A percentile compares a stretch with the other conserved stretches of the same genome.
These are phyloP conservation scores for Odobenus rosmarus DNA, from an alignment of 2,113 vertebrate species.

Conservation along the genomic window DNA sequence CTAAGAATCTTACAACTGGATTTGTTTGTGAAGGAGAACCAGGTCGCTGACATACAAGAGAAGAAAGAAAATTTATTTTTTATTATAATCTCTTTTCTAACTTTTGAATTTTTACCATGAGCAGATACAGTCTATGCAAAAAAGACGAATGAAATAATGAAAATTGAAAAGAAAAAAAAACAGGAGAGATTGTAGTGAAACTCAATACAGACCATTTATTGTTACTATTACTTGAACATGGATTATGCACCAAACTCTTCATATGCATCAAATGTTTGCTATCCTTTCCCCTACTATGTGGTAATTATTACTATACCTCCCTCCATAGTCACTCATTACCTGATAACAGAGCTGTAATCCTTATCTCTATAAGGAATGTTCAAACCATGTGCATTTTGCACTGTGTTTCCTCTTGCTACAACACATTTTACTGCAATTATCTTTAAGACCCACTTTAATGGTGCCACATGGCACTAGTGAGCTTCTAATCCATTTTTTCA, in stretches of 20 bases:
- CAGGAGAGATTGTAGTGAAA: not conserved
- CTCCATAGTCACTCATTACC: not conserved
- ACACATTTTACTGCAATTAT: not conserved
- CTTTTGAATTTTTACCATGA: not conserved
- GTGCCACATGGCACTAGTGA: not conserved
- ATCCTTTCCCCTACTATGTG: not conserved
- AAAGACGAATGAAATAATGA: constrained; percentile 19
- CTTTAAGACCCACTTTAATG: not conserved
- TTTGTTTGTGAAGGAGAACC: not conserved
- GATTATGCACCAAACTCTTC: not conserved
- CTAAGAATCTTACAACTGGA: not conserved
- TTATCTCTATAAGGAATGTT: not conserved
- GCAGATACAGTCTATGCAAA: not conserved
- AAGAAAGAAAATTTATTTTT: not conserved
- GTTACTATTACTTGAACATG: not conserved
- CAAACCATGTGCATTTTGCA: not conserved
- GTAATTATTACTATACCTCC: not conserved
- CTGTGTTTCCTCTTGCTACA: not conserved
- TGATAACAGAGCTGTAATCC: not conserved
- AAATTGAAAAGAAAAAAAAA: not conserved
- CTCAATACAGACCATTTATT: not conserved
- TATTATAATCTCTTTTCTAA: not conserved
- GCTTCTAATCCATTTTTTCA: constrained; percentile 13
- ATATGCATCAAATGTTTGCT: not conserved
- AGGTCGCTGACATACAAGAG: not conserved